phyloP scores from a whole-genome alignment of 1,140 invertebrate genomes.

The Pachyrhynchus sulphureomaculatus region DNA sequence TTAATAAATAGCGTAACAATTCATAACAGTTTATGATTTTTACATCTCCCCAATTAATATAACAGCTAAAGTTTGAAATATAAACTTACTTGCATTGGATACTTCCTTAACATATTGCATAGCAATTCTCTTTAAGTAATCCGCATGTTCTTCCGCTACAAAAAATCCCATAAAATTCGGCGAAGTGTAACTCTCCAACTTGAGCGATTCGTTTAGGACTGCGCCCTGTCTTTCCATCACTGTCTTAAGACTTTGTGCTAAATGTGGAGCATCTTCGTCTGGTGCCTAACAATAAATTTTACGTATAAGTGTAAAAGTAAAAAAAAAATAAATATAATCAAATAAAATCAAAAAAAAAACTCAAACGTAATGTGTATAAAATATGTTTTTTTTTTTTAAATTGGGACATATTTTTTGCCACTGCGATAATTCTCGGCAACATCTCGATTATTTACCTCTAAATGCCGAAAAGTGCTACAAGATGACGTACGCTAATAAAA shows the following conservation, averaged over 20 bases:
- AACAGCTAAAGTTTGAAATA: background rate
- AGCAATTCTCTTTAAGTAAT: slow-evolving; percentile 73
- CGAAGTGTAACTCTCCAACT: slow-evolving; percentile 78
- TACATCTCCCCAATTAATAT: no score
- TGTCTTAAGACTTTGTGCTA: slow-evolving; percentile 65
- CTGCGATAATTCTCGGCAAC: no score
- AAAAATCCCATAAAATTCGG: slow-evolving; percentile 87
- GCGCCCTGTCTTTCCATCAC: slow-evolving; percentile 67
- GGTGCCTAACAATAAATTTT: slow-evolving; percentile 59
- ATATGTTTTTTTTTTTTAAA: no score
- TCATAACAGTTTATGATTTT: no score
- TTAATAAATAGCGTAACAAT: no score
- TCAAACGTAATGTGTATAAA: no score
- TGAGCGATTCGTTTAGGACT: slow-evolving; percentile 61
- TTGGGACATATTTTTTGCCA: no score
- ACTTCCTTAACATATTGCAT: slow-evolving; percentile 77
- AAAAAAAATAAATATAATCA: background rate
- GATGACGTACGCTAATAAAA: no score
- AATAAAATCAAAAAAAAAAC: background rate
- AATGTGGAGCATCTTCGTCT: slow-evolving; percentile 67
- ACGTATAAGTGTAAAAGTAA: background rate
- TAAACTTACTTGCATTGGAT: slow-evolving; percentile 66
- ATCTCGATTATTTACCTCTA: no score
- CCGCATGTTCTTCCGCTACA: slow-evolving; percentile 74
- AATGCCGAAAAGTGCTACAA: no score